Percentiles rank a stretch among this genome's conserved stretches.
These are phyloP conservation scores for Drosophila hawaiiensis DNA, from an alignment of 2,888 invertebrate species.

Conservation along the genomic window DNA sequence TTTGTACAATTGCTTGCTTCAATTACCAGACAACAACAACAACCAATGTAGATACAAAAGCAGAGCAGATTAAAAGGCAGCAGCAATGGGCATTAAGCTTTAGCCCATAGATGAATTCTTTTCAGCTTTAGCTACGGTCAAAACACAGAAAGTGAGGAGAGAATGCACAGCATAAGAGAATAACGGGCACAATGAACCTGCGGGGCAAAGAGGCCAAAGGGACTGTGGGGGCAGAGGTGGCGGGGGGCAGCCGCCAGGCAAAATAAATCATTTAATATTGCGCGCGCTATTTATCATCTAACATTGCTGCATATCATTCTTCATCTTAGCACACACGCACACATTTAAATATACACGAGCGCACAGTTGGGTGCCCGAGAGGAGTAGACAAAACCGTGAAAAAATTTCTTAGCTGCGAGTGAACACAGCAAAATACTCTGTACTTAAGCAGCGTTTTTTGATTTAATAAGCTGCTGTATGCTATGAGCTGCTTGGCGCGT, in stretches of 20 bases:
- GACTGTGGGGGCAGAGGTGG: constrained; percentile 16
- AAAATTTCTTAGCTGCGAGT: constrained; percentile 3
- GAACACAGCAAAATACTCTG: constrained; percentile 5
- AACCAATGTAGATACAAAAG: constrained; percentile 22
- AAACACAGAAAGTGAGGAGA: constrained; percentile 53
- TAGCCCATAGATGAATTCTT: constrained; percentile 48
- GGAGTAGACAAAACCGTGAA: constrained; percentile 49
- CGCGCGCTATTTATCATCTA: constrained; percentile 80
- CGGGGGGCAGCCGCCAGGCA: constrained; percentile 27
- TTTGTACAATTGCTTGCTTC: constrained; percentile 61
- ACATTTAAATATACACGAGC: constrained; percentile 16
- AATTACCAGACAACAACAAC: constrained; percentile 48
- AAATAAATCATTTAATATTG: constrained; percentile 80
- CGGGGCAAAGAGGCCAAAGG: constrained; percentile 21
- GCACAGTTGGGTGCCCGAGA: constrained; percentile 69
- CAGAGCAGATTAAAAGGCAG: constrained; percentile 48
- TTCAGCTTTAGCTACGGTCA: constrained; percentile 46
- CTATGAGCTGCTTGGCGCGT: not conserved
- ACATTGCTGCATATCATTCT: constrained; percentile 75
- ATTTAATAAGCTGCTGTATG: not conserved
- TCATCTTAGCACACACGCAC: constrained; percentile 56
- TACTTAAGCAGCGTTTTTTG: not conserved
- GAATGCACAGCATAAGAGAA: constrained; percentile 53
- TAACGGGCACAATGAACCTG: constrained; percentile 70
- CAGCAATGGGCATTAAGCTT: constrained; percentile 47